Conservation (phyloP, 2,113 vertebrate species). For the Ifrita kowaldi region DNA sequence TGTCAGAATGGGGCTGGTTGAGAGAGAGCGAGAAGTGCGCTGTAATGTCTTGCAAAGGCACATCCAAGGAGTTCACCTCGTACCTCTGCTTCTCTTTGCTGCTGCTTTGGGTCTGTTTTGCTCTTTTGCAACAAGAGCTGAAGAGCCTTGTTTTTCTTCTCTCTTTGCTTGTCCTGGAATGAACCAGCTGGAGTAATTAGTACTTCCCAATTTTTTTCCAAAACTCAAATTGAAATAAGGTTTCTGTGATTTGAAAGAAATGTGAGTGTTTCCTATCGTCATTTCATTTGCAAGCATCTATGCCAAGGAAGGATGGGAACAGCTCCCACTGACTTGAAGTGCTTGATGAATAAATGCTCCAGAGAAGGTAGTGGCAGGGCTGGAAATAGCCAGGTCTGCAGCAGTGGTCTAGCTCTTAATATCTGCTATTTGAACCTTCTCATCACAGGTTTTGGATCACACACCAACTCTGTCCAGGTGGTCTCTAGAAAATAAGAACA, state of each 20-base stretch:
- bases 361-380: background rate
- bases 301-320: background rate
- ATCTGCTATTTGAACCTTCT: background rate
- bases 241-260: slow-evolving; percentile 9
- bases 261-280: accelerated
- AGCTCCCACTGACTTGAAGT: background rate
- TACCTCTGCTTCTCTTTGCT: background rate
- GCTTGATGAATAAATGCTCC: background rate
- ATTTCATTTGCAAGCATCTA: background rate
- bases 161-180: background rate
- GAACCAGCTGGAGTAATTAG: background rate
- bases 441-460: background rate
- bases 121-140: background rate
- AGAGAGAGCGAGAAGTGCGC: accelerated
- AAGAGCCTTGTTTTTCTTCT: background rate
- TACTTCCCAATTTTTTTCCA: background rate
- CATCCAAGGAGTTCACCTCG: background rate
- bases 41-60: background rate
- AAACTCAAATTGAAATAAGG: background rate
- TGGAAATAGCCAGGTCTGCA: background rate
- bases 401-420: background rate
- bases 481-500: background rate
- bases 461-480: background rate
- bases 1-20: background rate
- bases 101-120: background rate